A percentile compares a stretch with the other conserved stretches of the same genome.
These are phyloP conservation scores for Chelon labrosus DNA, from an alignment of 2,797 vertebrate genomes.

Conservation along the genomic window DNA sequence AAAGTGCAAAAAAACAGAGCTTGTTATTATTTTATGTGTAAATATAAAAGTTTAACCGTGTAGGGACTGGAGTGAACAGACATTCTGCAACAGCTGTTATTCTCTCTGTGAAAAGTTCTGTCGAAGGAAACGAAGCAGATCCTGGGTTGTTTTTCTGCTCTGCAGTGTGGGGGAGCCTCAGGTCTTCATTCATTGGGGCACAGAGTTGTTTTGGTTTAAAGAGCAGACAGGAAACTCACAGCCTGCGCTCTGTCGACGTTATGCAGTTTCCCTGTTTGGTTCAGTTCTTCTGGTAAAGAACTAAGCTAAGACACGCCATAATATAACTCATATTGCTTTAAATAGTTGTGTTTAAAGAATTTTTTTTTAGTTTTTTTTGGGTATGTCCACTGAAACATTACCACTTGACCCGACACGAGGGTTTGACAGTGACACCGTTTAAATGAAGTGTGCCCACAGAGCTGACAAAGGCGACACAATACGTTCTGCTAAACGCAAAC, in stretches of 20 bases:
- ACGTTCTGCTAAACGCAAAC: conserved; percentile 55
- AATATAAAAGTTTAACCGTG: background rate
- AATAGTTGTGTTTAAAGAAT: background rate
- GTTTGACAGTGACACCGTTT: conserved; percentile 17
- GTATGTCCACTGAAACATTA: background rate
- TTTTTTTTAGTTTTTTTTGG: background rate
- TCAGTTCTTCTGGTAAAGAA: background rate
- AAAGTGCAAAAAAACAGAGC: background rate
- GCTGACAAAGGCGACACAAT: conserved; percentile 36
- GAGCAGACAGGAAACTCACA: conserved; percentile 44
- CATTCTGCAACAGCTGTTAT: conserved; percentile 27
- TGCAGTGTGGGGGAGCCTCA: conserved; percentile 4
- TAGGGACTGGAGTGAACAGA: background rate
- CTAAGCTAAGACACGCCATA: background rate
- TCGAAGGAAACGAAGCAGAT: conserved; percentile 26
- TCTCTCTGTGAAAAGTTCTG: conserved; percentile 48
- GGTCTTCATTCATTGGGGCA: conserved; percentile 60
- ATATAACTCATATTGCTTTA: background rate
- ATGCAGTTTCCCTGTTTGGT: conserved; percentile 4
- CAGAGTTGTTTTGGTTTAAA: conserved; percentile 57
- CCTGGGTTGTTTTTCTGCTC: conserved; percentile 58
- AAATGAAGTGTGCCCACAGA: conserved; percentile 10
- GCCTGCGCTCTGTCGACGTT: conserved; percentile 6
- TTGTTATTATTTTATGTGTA: too few species aligned
- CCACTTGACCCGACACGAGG: conserved; percentile 14